Base-by-base conservation (phyloP, 2,888 invertebrate species). In the Scaptomyza reducta region DNA sequence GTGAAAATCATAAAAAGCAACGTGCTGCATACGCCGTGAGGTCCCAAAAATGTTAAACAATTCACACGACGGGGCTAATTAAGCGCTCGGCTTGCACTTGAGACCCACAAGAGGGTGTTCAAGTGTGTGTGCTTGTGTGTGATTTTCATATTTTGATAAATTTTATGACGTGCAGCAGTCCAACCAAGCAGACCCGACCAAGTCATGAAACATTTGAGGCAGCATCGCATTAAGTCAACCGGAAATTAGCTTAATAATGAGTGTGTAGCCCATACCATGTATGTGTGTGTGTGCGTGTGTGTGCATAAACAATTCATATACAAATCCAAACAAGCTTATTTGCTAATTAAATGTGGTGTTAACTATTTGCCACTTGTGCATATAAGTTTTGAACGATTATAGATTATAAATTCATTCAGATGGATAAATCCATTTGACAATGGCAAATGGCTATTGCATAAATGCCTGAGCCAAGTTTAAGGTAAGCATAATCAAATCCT, bases 1-100 rank as follows among this genome's bases (percentile, higher is more conserved):
- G 81, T 81, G 86, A 81, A 81, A 81, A 81, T 74, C 81, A 86
- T 81, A 86, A 81, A 81, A 81, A 81, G 79, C 79, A 79, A 79
- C 76, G 67, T 67, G 74, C 56, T 67, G 74, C 56, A 82, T 82
- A 82, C 80, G 81, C 86, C 79, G 77, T 70, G 83, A 74, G 76
- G 68, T 59, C 81, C 82, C 87, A 78, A 82, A 82, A 84, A 85
- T 87, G 85, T 82, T 82, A 46, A 87, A 77, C 87, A 79, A 87
- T 83, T 83, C 87, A 82, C 83, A 83, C 83, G 77, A 77, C 79
- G 59, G 55, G 65, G 75, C 86, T 83, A 83, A 83, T 83, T 83
- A 83, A 83, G 82, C 69, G 84, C 87, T 80, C 70, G 71, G 54
- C 69, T 74, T 68, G 70, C 78, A 78, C 78, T 78, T 77, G 77